Evolutionary conservation across 2,113 vertebrate species (phyloP).

Genomic region (Condylura cristata): DNA sequence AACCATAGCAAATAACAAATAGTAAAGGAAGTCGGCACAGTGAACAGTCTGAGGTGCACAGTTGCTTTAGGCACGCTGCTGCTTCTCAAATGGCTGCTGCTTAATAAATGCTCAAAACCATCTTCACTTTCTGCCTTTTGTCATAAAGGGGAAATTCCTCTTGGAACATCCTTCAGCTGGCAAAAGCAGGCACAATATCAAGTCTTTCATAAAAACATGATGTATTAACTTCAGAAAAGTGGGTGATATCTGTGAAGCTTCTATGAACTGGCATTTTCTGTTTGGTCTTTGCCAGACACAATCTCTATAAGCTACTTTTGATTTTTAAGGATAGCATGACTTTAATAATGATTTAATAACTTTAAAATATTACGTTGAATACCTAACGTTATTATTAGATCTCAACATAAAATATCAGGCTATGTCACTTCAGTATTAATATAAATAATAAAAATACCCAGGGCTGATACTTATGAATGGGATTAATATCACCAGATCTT

Average conservation of each 20-base stretch:
- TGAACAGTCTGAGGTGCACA: too few relatives aligned
- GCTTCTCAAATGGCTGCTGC: not conserved
- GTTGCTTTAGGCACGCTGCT: not conserved
- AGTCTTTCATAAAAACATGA: not conserved
- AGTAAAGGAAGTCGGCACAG: too few relatives aligned
- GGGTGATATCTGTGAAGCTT: too few relatives aligned
- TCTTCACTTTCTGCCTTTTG: not conserved
- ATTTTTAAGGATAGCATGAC: not conserved
- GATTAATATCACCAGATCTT: not conserved
- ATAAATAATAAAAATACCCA: not conserved
- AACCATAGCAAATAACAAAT: too few relatives aligned
- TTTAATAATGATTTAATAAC: not conserved
- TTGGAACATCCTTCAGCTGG: not conserved
- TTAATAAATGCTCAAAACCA: not conserved
- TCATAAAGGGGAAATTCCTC: not conserved
- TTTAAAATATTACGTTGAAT: not conserved
- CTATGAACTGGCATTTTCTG: too few relatives aligned
- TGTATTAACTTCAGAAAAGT: not conserved
- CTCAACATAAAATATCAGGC: not conserved
- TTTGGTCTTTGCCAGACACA: not conserved
- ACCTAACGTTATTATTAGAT: not conserved
- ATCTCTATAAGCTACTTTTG: conserved; percentile 12
- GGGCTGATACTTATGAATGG: not conserved
- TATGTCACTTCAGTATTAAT: not conserved
- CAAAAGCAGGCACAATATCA: not conserved